Conservation (phyloP, 2,113 vertebrate species). For the Prolemur simus region DNA sequence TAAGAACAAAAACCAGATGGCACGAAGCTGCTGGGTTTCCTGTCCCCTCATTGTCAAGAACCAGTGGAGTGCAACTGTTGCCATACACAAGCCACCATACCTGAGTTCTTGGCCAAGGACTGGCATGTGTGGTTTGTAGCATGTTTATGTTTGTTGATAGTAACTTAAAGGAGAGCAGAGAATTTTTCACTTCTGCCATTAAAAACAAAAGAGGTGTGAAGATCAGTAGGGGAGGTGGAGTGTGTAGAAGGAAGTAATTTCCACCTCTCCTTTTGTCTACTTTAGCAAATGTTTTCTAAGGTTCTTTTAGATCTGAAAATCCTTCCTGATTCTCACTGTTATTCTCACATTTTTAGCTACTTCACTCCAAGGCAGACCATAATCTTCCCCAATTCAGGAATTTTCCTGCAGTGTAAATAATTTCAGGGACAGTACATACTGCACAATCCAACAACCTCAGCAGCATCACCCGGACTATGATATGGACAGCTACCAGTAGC, state of each 20-base stretch:
- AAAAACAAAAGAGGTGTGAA: not conserved
- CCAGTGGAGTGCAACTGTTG: not conserved
- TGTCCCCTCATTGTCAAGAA: not conserved
- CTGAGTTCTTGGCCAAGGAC: not conserved
- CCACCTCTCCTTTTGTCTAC: not conserved
- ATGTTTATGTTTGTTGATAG: not conserved
- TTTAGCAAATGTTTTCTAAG: not conserved
- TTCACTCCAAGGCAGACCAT: not conserved
- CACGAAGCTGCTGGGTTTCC: not conserved
- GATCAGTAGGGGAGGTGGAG: not conserved
- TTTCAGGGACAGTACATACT: not conserved
- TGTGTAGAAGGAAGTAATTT: not conserved
- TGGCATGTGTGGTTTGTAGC: not conserved
- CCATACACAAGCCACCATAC: not conserved
- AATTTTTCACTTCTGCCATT: not conserved
- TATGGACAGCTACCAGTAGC: not conserved
- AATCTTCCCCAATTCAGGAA: not conserved
- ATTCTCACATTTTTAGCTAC: not conserved
- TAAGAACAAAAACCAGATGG: not conserved
- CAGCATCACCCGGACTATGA: not conserved
- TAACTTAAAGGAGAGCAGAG: not conserved
- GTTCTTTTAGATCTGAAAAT: not conserved
- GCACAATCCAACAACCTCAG: not conserved
- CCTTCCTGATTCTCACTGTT: not conserved
- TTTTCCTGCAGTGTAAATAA: not conserved